Conservation (phyloP, 2,888 invertebrate species). For the Ellobium chinense region DNA sequence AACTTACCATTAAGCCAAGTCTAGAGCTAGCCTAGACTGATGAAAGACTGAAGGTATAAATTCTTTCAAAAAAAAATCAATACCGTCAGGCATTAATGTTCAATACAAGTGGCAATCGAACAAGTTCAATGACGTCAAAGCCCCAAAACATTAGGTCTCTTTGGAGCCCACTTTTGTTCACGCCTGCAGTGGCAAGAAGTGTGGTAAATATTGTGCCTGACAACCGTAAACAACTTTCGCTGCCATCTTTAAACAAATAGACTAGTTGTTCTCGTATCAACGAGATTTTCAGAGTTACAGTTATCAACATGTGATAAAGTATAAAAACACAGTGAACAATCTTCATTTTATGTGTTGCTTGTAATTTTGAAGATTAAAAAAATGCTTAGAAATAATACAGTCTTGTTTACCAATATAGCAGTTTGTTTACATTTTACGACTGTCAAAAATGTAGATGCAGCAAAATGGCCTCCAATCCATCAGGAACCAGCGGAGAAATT, state of each 20-base stretch:
- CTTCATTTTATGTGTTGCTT: too few relatives aligned
- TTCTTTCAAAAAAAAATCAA: conserved; percentile 25
- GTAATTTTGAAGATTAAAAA: too few relatives aligned
- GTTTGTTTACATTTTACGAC: conserved; percentile 25
- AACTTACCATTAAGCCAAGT: too few relatives aligned
- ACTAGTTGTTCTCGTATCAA: neutral
- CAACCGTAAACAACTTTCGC: conserved; percentile 36
- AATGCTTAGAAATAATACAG: too few relatives aligned
- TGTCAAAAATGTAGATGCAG: neutral
- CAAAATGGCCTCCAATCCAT: conserved; percentile 1
- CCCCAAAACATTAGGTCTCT: neutral
- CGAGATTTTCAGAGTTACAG: neutral
- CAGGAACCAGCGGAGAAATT: too few relatives aligned
- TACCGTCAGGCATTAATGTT: neutral
- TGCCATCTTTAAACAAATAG: conserved; percentile 23
- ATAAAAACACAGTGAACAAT: too few relatives aligned
- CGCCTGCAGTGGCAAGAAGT: neutral
- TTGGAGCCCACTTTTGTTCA: neutral
- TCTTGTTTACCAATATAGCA: too few relatives aligned
- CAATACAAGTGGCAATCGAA: neutral
- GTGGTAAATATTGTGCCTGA: conserved; percentile 22
- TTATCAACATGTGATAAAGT: neutral
- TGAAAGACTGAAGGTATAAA: too few relatives aligned
- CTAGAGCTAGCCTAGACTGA: too few relatives aligned
- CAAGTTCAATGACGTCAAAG: neutral